Base-by-base conservation (phyloP, 2,113 vertebrate species). In the Sceloporus tristichus region DNA sequence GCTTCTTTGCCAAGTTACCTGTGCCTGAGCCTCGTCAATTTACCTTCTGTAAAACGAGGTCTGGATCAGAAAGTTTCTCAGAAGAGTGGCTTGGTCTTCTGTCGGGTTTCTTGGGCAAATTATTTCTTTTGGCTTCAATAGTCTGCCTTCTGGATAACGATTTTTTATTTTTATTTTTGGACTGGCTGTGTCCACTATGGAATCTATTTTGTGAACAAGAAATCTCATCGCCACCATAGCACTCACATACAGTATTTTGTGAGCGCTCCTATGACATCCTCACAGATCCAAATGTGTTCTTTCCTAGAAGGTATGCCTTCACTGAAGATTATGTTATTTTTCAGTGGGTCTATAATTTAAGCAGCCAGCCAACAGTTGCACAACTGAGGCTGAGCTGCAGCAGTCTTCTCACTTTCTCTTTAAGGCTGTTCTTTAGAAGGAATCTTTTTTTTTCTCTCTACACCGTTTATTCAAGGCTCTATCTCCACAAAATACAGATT, bases 401-500 rank as follows among this genome's bases (percentile, higher is more conserved):
- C 4, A 5, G 42, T 40, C 23, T 42, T 29, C 34, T 27, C 25
- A 9, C 14, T 85, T 75, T 54, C 48, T n/a, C 42, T n/a, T 38
- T 38, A 29, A 82, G 27, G 7, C 59, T 23, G 25, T 3, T 11
- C 70, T 54, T 62, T 48, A 65, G 29, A 54, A n/a, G 42, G 59
- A 87, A 73, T 19, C 11, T 23, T 38, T 87, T 34, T 80, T 38
- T 87, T 34, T 74, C 73, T 87, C 48, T 82, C 56, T 48, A 6
- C 27, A 29, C 21, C 16, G 54, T 25, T 29, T 38, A 38, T 18
- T 68, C 59, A 88, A 34, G 59, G 38, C 19, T 83, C 2, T 25
- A 68, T 25, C 62, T 76, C 42, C 62, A 53, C 74, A 66, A 88
- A 68, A 82, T 66, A 66, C 38, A 88, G 27, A 38, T 88, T 76